These are phyloP conservation scores for Ichneumoninae sp. DNA, from an alignment of 2,888 invertebrate genomes.

Conservation along the genomic window DNA sequence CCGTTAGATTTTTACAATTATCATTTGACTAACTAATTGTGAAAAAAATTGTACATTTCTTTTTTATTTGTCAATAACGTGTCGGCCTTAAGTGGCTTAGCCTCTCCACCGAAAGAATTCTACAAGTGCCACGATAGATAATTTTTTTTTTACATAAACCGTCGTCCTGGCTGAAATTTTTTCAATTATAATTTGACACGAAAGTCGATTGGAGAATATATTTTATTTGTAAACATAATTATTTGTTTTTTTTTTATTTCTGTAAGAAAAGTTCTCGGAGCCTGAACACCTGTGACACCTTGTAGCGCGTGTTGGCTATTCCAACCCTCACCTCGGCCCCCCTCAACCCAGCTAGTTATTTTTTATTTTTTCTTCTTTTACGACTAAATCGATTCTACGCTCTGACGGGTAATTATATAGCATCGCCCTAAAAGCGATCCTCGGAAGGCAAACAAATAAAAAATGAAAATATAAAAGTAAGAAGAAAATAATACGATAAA, in stretches of 20 bases:
- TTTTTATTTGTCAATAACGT: background rate
- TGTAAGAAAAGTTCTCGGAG: constrained; percentile 71
- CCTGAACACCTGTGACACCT: constrained; percentile 77
- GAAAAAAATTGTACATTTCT: background rate
- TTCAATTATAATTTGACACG: background rate
- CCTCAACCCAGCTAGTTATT: constrained; percentile 81
- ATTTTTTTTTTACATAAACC: background rate
- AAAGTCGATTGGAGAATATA: background rate
- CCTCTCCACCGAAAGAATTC: background rate
- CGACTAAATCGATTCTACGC: constrained; percentile 27
- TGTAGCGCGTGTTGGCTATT: constrained; percentile 81
- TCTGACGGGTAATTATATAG: background rate
- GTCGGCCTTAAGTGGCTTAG: no score
- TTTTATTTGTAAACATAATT: background rate
- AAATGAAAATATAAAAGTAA: constrained; percentile 13
- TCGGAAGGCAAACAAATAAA: constrained; percentile 7
- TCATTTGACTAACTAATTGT: background rate
- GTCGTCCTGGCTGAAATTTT: background rate
- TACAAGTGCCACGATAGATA: background rate
- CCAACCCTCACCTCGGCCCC: constrained; percentile 82
- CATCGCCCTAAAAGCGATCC: constrained; percentile 1
- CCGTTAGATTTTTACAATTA: background rate
- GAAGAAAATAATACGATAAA: constrained; percentile 46
- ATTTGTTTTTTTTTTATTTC: background rate
- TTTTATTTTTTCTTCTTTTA: constrained; percentile 36